These are phyloP conservation scores for Pteronura brasiliensis DNA, from an alignment of 2,113 vertebrate species.

Conservation along the genomic window DNA sequence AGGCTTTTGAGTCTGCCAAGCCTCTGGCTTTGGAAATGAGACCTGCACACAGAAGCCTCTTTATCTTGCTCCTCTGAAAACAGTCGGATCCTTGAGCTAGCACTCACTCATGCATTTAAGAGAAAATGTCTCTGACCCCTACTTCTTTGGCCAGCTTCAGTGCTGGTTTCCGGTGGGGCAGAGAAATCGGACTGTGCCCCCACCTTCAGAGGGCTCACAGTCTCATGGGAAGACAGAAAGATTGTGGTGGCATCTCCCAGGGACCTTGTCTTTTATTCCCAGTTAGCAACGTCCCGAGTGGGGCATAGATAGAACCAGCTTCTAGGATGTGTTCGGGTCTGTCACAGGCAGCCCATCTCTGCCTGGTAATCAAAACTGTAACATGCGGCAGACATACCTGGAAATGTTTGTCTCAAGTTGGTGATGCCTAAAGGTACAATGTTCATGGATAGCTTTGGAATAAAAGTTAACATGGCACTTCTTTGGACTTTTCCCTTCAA, in stretches of 20 bases:
- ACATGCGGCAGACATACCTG: fast-evolving
- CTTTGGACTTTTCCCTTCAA: neutral
- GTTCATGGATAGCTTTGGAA: neutral
- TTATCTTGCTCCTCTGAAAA: neutral
- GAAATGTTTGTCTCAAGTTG: neutral
- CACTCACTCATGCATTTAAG: neutral
- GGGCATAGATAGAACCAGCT: neutral
- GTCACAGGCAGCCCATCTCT: neutral
- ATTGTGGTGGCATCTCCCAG: neutral
- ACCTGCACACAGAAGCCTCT: neutral
- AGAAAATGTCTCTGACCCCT: neutral
- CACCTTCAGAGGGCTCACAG: neutral
- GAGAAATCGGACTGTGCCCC: neutral
- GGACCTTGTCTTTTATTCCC: neutral
- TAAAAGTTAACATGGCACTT: neutral
- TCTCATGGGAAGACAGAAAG: neutral
- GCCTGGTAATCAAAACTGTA: neutral
- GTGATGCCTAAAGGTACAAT: neutral
- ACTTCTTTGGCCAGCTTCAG: neutral
- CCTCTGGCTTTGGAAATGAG: neutral
- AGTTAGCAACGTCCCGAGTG: neutral
- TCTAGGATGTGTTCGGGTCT: neutral
- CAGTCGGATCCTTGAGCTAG: neutral
- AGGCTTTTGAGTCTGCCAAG: neutral
- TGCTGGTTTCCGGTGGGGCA: neutral